Evolutionary conservation across 2,888 invertebrate species (phyloP), one percentile per base, ranked within the genome.

Genomic region (Drosophila trichaetosa): DNA sequence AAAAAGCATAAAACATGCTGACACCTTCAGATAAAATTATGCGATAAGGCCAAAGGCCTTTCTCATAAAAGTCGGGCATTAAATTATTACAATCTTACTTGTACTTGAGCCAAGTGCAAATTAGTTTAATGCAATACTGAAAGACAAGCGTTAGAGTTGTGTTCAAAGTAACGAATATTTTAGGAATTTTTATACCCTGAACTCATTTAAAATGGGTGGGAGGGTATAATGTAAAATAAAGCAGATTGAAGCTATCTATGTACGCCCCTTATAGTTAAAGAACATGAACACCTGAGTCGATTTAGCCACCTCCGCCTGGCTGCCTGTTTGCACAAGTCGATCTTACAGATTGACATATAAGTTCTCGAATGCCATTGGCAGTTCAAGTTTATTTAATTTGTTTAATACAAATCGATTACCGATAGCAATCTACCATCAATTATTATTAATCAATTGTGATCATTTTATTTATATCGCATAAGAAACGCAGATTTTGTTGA

Each of bases 1-100:
- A 74, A 58, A 81, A 83, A 65, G 69, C 82, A 81, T 81, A 79
- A 89, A 79, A 70, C 54, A 82, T 67, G 68, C 79, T 60, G 71
- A 82, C 89, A 84, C 73, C 69, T 78, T 84, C 65, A 67, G 89
- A 69, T 73, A 71, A 71, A 69, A 64, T 54, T 46, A 8, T 34
- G 66, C 53, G 64, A 82, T 51, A 71, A 54, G 42, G 13, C 13
- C 40, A 60, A 51, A 78, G 61, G 61, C 46, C 29, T 57, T 77
- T 76, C 49, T 51, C 46, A 62, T 48, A 62, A 66, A 52, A 49
- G 18, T n/a, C 27, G 10, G 36, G 42, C 48, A 57, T 52, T 52
- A 60, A 36, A 59, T 74, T 49, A 52, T 52, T 8, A 59, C 11
- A 34, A 34, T 34, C 29, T 29, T 36, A 24, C 18, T 13, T 53